Base-by-base conservation (phyloP, 2,888 invertebrate species). In the Drosophila infuscata region DNA sequence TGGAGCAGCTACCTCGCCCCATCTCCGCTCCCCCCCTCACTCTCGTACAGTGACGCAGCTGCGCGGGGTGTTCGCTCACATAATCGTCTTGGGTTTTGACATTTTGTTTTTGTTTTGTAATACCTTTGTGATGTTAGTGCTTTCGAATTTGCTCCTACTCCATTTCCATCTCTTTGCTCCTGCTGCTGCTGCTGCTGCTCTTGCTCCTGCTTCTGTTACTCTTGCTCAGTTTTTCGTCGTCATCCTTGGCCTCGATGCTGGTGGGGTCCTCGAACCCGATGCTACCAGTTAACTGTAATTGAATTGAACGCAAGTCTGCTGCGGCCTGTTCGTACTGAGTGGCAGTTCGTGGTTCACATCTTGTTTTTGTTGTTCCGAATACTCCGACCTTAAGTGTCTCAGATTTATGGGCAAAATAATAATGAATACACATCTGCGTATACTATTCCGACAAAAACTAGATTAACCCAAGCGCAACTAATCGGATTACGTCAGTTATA, bases 41-140 rank as follows among this genome's bases (percentile, higher is more conserved):
- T 2, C 1, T 33, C 36, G 5, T 3, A n/a, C 29, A 60, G 53
- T 58, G 81, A 63, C 90, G 88, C 90, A 90, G 90, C 84, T 84
- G 89, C 88, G 81, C 81, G 82, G 65, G 74, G 65, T 51, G 83
- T 54, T 71, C 88, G 88, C 80, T 85, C 85, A 80, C 84, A 87
- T 88, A 88, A 88, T 88, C 87, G 90, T 90, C 87, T 88, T 88
- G 87, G 84, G 87, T 86, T 88, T 88, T 88, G 87, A 88, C 90
- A 88, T 88, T 88, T 88, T 88, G 87, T 90, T 88, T 88, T 88
- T 88, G 87, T 88, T 90, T 87, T 83, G 89, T 87, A 87, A 87
- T 87, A 87, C 87, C 87, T 79, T 83, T 78, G 84, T 88, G 90
- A 88, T 83, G 87, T 88, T 82, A 83, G 83, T 78, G 86, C 81